Evolutionary conservation across 2,797 vertebrate genomes (phyloP).

Genomic region (Malacoctenus gilli): DNA sequence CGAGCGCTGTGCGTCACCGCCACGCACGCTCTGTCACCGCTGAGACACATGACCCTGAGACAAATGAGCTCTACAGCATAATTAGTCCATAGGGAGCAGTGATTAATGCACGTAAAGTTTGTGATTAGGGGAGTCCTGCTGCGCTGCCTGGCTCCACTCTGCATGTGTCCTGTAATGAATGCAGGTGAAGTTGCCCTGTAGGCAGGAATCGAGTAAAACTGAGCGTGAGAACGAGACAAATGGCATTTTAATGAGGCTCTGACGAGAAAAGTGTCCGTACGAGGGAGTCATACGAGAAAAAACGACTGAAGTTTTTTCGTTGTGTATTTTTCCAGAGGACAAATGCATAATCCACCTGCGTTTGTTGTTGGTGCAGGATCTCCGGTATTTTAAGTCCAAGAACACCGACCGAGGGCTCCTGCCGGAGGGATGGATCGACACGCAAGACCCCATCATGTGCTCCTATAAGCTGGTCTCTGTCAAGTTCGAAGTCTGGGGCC

Average conservation of each 20-base stretch:
- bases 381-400: constrained; percentile 81
- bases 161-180: constrained; percentile 21
- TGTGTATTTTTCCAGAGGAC: neutral
- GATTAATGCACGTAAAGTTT: constrained; percentile 50
- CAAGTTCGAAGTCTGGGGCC: constrained; percentile 90
- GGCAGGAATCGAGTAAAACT: constrained; percentile 4
- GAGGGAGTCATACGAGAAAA: no score
- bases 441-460: constrained; percentile 85
- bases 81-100: constrained; percentile 53
- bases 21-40: constrained; percentile 33
- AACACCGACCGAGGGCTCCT: constrained; percentile 84
- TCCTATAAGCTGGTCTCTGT: constrained; percentile 89
- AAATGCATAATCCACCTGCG: no score
- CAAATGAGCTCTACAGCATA: constrained; percentile 46
- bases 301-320: no score
- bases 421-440: constrained; percentile 83
- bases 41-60: constrained; percentile 35
- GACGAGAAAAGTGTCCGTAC: no score
- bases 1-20: constrained; percentile 12
- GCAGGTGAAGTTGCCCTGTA: constrained; percentile 26
- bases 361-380: constrained; percentile 72
- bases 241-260: neutral
- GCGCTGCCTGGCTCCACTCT: constrained; percentile 18
- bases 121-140: constrained; percentile 29
- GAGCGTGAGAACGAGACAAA: neutral